phyloP scores from a whole-genome alignment of 1,140 invertebrate genomes.

The Aphaenogaster rudis region DNA sequence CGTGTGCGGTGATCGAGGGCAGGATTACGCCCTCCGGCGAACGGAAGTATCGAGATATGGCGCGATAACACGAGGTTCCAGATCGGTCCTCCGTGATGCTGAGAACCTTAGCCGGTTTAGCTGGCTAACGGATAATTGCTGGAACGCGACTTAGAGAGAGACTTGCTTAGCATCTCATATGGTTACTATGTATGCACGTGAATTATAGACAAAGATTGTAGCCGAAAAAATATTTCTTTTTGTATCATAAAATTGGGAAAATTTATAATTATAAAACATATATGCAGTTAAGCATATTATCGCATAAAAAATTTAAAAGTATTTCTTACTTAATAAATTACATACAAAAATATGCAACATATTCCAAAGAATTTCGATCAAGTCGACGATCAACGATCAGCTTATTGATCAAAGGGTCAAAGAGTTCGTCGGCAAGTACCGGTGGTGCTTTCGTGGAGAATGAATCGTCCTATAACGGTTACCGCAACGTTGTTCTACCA shows the following conservation, averaged over 20 bases:
- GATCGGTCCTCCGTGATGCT: conserved; percentile 82
- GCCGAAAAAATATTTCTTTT: neutral
- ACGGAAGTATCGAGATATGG: conserved; percentile 77
- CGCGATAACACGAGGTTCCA: conserved; percentile 74
- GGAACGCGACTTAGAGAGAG: conserved; percentile 73
- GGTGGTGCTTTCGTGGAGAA: conserved; percentile 18
- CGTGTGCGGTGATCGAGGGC: conserved; percentile 74
- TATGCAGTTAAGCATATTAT: neutral
- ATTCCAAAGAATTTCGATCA: neutral
- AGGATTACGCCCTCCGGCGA: conserved; percentile 75
- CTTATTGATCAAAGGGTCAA: conserved; percentile 46
- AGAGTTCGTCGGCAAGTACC: conserved; percentile 26
- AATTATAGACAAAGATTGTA: conserved; percentile 11
- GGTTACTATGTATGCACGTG: neutral
- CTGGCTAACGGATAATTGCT: conserved; percentile 85
- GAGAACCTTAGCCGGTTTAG: conserved; percentile 81
- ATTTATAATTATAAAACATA: neutral
- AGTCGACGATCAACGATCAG: conserved; percentile 10
- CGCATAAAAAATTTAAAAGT: neutral
- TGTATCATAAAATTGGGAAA: neutral
- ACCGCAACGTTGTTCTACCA: conserved; percentile 13
- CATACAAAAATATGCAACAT: neutral
- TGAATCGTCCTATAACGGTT: conserved; percentile 44
- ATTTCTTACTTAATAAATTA: neutral
- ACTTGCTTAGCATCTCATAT: conserved; percentile 23